Evolutionary conservation across 64 coral and sea anemone species (phyloP).

Genomic region (Porites australiensis): DNA sequence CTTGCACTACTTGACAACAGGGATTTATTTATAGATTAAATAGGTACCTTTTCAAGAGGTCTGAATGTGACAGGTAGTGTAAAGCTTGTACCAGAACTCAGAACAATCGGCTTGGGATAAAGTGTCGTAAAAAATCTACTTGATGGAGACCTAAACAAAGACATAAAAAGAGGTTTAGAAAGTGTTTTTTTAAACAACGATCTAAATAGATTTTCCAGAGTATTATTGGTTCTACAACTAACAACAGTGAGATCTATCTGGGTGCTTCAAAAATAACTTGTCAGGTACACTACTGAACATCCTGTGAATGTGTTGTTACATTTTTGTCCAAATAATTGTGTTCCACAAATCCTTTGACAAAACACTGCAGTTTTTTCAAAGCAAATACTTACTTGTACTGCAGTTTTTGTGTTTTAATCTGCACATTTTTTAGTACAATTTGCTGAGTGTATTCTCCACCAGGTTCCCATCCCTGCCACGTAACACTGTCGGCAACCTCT

Average conservation of each 20-base stretch:
- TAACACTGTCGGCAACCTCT: constrained; percentile 89
- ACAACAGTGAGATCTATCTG: too few relatives aligned
- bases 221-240: too few relatives aligned
- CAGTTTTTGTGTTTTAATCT: constrained; percentile 98
- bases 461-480: constrained; percentile 99
- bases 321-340: background rate
- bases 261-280: too few relatives aligned
- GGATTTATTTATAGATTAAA: background rate
- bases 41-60: constrained; percentile 94
- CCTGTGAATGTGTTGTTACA: too few relatives aligned
- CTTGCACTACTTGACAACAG: background rate
- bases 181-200: too few relatives aligned
- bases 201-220: too few relatives aligned
- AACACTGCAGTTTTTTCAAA: background rate
- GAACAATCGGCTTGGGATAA: constrained; percentile 95
- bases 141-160: constrained; percentile 82
- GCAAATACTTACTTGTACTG: constrained; percentile 83
- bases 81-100: constrained; percentile 98
- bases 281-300: too few relatives aligned
- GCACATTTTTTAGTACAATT: constrained; percentile 98
- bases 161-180: background rate
- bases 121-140: constrained; percentile 98
- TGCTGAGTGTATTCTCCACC: constrained; percentile 98
- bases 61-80: constrained; percentile 97
- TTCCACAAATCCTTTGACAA: background rate